A percentile compares a stretch with the other conserved stretches of the same genome.
Conservation (phyloP, 2,888 invertebrate species). For the Lasioglossum malachurum region DNA sequence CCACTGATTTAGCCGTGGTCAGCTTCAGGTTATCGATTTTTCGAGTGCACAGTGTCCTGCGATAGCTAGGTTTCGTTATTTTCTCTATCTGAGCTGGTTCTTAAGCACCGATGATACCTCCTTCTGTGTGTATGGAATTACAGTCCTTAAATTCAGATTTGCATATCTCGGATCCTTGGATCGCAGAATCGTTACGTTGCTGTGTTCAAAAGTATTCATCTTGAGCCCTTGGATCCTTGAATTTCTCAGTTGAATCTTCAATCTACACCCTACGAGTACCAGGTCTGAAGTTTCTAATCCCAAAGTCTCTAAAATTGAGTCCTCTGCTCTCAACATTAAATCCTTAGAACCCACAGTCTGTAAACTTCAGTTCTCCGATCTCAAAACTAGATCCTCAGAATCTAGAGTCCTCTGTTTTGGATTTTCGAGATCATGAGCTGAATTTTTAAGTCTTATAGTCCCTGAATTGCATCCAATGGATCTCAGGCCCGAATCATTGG, state of each 20-base stretch:
- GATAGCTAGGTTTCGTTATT: neutral
- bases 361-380: neutral
- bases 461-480: neutral
- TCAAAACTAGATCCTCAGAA: neutral
- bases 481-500: neutral
- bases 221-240: neutral
- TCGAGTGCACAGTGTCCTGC: neutral
- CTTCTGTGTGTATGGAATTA: no score
- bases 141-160: no score
- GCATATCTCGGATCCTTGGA: no score
- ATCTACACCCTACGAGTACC: no score
- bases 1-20: slow-evolving; percentile 30
- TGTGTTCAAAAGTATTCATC: neutral
- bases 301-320: neutral
- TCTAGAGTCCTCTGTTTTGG: neutral
- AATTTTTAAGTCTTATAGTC: neutral
- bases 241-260: neutral
- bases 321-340: neutral
- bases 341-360: neutral
- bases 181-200: neutral
- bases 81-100: no score
- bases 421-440: neutral
- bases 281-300: no score
- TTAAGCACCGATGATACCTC: no score
- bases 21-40: slow-evolving; percentile 2